These are phyloP conservation scores for Kryptopterus vitreolus DNA, from an alignment of 2,797 vertebrate genomes.

Conservation along the genomic window DNA sequence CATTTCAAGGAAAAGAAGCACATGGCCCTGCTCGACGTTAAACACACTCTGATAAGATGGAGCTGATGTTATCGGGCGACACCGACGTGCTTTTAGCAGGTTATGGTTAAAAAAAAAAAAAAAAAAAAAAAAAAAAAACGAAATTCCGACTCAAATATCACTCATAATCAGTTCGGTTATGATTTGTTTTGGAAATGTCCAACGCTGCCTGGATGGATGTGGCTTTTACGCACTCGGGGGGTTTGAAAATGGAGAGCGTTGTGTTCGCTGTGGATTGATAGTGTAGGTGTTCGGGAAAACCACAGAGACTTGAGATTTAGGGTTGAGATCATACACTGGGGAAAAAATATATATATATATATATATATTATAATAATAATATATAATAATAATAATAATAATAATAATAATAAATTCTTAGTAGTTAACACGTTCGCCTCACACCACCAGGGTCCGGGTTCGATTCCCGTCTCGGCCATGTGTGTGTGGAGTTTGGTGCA, in stretches of 20 bases:
- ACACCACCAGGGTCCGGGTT: too few relatives aligned
- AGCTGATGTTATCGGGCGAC: slow-evolving; percentile 44
- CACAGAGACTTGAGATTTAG: background rate
- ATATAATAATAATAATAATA: too few relatives aligned
- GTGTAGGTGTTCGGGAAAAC: background rate
- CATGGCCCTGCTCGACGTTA: slow-evolving; percentile 71
- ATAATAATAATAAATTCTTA: background rate
- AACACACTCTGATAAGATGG: slow-evolving; percentile 63
- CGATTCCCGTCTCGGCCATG: too few relatives aligned
- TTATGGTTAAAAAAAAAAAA: background rate
- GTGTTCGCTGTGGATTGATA: background rate
- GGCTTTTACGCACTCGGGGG: background rate
- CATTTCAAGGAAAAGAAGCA: slow-evolving; percentile 72
- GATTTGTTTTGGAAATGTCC: slow-evolving; percentile 12
- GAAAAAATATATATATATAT: background rate
- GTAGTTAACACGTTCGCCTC: too few relatives aligned
- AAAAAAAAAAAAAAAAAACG: background rate
- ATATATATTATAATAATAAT: too few relatives aligned
- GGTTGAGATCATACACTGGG: background rate
- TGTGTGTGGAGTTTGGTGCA: too few relatives aligned
- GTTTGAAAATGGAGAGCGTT: background rate
- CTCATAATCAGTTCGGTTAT: slow-evolving; percentile 17
- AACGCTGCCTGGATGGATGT: background rate
- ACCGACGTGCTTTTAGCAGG: slow-evolving; percentile 38
- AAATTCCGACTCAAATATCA: slow-evolving; percentile 13